Evolutionary conservation across 2,113 vertebrate species (phyloP).

Genomic region (Aleadryas rufinucha): DNA sequence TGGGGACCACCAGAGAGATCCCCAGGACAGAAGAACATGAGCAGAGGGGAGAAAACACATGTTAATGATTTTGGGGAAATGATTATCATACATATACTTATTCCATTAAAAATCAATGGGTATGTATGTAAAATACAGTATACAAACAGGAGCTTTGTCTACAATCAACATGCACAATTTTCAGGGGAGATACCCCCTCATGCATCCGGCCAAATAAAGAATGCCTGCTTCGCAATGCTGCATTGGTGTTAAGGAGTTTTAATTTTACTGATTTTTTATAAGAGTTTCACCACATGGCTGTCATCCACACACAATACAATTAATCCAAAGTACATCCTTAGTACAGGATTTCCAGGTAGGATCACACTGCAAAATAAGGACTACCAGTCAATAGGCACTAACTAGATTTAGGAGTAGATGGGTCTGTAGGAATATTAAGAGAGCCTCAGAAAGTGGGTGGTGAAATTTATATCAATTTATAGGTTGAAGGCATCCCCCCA

Average conservation of each 20-base stretch:
- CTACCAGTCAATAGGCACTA: not conserved
- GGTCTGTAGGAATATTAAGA: not conserved
- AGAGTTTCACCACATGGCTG: not conserved
- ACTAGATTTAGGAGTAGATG: not conserved
- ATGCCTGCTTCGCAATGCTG: not conserved
- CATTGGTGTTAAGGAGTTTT: not conserved
- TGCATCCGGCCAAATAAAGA: accelerated
- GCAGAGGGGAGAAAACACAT: not conserved
- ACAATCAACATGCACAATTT: not conserved
- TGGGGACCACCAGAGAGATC: not conserved
- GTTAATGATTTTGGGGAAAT: not conserved
- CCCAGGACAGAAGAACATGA: not conserved
- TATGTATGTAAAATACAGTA: not conserved
- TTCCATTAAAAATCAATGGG: not conserved
- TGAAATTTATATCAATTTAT: not conserved
- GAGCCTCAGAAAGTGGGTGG: not conserved
- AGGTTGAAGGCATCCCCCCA: not conserved
- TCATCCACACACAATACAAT: not conserved
- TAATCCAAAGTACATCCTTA: not conserved
- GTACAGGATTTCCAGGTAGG: not conserved
- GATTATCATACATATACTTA: not conserved
- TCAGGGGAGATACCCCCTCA: not conserved
- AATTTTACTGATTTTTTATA: not conserved
- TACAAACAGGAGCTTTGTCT: not conserved
- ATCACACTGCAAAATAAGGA: not conserved